Percentiles rank a stretch among this genome's conserved stretches.
Evolutionary conservation across 2,888 invertebrate genomes (phyloP).

Genomic region (Onthophagus sagittarius): DNA sequence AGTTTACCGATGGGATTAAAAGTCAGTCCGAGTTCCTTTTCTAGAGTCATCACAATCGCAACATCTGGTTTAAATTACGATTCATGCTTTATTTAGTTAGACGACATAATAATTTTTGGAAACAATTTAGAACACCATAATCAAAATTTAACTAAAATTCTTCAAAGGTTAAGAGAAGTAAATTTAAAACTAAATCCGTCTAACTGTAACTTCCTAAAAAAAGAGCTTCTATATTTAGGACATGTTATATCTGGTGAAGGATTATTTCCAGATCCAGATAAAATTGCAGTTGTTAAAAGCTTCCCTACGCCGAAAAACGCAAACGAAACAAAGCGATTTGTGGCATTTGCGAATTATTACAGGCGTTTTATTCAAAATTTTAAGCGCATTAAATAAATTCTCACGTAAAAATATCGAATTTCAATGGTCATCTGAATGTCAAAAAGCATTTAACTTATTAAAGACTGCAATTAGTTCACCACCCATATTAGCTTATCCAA

Average conservation of each 20-base stretch:
- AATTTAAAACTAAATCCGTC: no score
- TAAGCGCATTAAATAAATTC: slow-evolving; percentile 15
- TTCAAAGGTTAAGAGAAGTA: background rate
- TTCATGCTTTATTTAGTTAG: slow-evolving; percentile 32
- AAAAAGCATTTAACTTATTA: slow-evolving; percentile 11
- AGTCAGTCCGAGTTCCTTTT: background rate
- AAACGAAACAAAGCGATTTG: slow-evolving; percentile 3
- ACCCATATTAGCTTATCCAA: slow-evolving; percentile 19
- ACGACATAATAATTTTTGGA: slow-evolving; percentile 35
- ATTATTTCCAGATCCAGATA: slow-evolving; percentile 26
- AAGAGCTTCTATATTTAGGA: slow-evolving; percentile 27
- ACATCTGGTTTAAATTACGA: slow-evolving; percentile 31
- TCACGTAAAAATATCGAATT: slow-evolving; percentile 18
- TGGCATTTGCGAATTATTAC: slow-evolving; percentile 38
- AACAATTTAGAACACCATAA: slow-evolving; percentile 28
- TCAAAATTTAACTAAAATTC: slow-evolving; percentile 27
- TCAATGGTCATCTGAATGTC: slow-evolving; percentile 2
- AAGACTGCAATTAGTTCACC: slow-evolving; percentile 5
- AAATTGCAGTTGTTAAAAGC: background rate
- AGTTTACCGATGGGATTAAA: background rate
- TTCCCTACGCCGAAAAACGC: slow-evolving; percentile 30
- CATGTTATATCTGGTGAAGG: slow-evolving; percentile 25
- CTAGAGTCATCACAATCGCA: slow-evolving; percentile 25
- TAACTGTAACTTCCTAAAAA: slow-evolving; percentile 21
- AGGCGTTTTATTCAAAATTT: slow-evolving; percentile 26